Conservation (phyloP, 2,113 vertebrate genomes). For the Leptodactylus fuscus region DNA sequence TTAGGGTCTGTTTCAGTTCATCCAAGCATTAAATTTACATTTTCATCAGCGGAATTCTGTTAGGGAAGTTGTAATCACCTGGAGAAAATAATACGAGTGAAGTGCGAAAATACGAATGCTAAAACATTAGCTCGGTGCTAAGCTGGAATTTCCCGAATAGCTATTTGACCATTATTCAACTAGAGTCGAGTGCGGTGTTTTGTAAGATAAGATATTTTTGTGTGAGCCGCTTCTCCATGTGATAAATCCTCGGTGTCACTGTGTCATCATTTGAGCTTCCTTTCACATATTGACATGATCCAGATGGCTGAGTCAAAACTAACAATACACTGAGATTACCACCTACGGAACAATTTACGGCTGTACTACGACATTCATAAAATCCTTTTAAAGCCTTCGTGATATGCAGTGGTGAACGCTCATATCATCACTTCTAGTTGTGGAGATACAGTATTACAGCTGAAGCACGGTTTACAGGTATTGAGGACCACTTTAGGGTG, state of each 20-base stretch:
- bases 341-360: neutral
- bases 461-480: neutral
- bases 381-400: neutral
- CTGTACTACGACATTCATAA: neutral
- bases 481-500: neutral
- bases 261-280: neutral
- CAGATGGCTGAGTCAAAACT: neutral
- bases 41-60: slow-evolving; percentile 35
- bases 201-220: neutral
- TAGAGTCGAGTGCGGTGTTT: neutral
- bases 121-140: neutral
- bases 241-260: slow-evolving; percentile 19
- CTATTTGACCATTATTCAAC: neutral
- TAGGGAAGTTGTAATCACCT: slow-evolving; percentile 36
- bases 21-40: slow-evolving; percentile 43
- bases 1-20: slow-evolving; percentile 40
- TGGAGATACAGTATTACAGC: neutral
- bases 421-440: neutral
- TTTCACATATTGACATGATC: slow-evolving; percentile 27
- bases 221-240: neutral
- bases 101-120: neutral
- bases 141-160: neutral
- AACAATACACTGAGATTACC: neutral
- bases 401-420: neutral
- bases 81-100: slow-evolving; percentile 23